Evolutionary conservation across 2,113 vertebrate genomes (phyloP).

Genomic region (Ovis canadensis): DNA sequence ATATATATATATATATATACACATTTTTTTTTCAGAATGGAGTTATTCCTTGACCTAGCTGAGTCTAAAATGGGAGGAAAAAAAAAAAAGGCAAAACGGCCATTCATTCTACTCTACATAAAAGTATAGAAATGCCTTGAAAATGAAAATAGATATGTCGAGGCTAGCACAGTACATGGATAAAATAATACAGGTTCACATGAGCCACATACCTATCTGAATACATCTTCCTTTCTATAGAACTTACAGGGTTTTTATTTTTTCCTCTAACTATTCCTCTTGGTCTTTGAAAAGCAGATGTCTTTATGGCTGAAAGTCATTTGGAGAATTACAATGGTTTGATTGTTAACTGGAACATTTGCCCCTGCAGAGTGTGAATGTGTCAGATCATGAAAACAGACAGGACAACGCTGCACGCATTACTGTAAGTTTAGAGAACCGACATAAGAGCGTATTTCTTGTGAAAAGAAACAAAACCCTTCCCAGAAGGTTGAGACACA

Average conservation of each 20-base stretch:
- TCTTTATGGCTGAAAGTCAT: neutral
- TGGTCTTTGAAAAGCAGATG: neutral
- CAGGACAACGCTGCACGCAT: too few species aligned
- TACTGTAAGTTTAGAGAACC: neutral
- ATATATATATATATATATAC: neutral
- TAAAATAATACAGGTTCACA: neutral
- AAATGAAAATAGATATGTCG: neutral
- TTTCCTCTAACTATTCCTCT: neutral
- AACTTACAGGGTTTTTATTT: neutral
- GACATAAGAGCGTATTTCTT: neutral
- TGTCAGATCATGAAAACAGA: neutral
- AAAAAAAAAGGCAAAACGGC: neutral
- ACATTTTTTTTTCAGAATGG: neutral
- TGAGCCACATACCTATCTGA: neutral
- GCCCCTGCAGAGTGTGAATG: neutral
- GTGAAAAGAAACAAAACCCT: neutral
- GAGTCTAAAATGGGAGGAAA: neutral
- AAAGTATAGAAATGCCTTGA: neutral
- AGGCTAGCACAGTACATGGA: neutral
- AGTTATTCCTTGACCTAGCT: neutral
- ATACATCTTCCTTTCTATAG: neutral
- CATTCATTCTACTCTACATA: neutral
- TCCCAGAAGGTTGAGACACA: neutral
- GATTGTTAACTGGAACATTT: neutral
- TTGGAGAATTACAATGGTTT: neutral